Percentiles rank a stretch among this genome's conserved stretches.
Conservation (phyloP, 37 sponge, comb jelly and placozoan genomes). For the Trichoplax adhaerens region DNA sequence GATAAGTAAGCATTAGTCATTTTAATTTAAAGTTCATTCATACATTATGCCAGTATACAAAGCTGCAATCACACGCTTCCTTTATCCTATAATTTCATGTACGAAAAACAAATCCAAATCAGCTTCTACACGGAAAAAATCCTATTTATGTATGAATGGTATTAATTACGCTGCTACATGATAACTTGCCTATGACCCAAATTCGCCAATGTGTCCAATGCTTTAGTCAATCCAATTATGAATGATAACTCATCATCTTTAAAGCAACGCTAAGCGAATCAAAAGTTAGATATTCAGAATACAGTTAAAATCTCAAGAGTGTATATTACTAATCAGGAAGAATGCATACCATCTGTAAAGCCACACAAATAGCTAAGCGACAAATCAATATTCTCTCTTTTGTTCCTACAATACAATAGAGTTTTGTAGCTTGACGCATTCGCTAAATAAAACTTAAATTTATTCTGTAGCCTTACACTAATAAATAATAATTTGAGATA, state of each 20-base stretch:
- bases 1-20: neutral
- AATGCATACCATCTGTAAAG: slow-evolving; percentile 2
- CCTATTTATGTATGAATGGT: no score
- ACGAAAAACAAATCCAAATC: neutral
- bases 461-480: neutral
- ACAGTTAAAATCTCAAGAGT: no score
- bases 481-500: no score
- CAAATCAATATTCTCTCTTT: slow-evolving; percentile 37
- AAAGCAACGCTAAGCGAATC: no score
- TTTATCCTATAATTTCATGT: slow-evolving; percentile 19
- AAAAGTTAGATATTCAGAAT: no score
- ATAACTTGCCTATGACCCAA: no score
- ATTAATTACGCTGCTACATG: no score
- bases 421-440: neutral
- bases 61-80: slow-evolving; percentile 66
- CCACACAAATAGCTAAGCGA: slow-evolving; percentile 19
- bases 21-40: neutral
- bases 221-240: no score
- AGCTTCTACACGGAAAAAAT: neutral
- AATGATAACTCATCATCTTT: no score
- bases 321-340: no score
- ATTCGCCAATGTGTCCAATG: no score
- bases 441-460: neutral
- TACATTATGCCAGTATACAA: slow-evolving; percentile 93
- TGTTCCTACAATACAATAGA: slow-evolving; percentile 27